phyloP scores from a whole-genome alignment of 2,888 invertebrate genomes.

The Syrista parreyssii region DNA sequence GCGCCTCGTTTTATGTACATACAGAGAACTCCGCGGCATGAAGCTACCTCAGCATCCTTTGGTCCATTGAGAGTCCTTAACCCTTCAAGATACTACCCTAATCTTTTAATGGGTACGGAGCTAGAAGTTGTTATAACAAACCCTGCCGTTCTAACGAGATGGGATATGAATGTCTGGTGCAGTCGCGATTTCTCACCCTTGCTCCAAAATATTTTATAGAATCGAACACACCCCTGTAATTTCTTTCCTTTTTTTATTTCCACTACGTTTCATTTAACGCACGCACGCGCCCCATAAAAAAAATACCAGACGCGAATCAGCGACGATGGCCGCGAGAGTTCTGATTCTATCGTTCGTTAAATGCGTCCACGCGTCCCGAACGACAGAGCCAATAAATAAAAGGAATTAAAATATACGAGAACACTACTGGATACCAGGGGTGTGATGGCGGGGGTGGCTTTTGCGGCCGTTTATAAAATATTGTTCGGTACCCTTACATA shows the following conservation, averaged over 20 bases:
- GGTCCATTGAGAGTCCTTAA: slow-evolving; percentile 6
- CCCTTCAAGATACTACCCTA: slow-evolving; percentile 21
- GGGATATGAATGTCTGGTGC: background rate
- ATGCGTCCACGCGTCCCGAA: slow-evolving; percentile 32
- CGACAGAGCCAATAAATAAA: slow-evolving; percentile 32
- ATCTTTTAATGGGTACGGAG: slow-evolving; percentile 20
- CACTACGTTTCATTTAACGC: background rate
- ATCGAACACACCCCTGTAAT: background rate
- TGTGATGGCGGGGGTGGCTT: background rate
- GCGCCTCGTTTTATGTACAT: slow-evolving; percentile 5
- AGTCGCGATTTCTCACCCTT: background rate
- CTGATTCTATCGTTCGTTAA: slow-evolving; percentile 38
- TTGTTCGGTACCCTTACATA: background rate
- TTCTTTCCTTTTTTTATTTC: background rate
- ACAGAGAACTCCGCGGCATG: background rate
- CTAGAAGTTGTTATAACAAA: slow-evolving; percentile 14
- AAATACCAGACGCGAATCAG: background rate
- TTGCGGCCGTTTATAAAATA: slow-evolving; percentile 6
- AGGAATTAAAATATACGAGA: slow-evolving; percentile 30
- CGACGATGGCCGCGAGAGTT: slow-evolving; percentile 5
- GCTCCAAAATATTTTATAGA: background rate
- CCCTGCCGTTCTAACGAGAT: background rate
- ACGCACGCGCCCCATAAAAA: background rate
- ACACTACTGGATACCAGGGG: background rate
- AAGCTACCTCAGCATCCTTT: background rate